Evolutionary conservation across 2,888 invertebrate genomes (phyloP), one percentile per base, ranked within the genome.

Genomic region (Agrochola circellaris): DNA sequence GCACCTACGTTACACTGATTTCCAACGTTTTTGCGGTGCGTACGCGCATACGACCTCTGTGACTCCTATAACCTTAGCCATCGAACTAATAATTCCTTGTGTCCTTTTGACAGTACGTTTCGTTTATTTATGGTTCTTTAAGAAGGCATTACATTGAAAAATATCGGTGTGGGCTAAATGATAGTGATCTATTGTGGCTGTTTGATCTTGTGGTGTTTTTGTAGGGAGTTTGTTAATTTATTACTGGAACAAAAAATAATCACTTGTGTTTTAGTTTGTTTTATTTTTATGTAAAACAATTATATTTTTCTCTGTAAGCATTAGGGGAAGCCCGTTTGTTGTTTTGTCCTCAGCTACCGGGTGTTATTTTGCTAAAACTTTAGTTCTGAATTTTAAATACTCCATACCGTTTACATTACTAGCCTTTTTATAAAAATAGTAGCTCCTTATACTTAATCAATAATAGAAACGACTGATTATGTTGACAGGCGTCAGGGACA

Each of bases 41-140:
- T 73, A 64, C 74, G 82, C 83, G 81, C 81, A 75, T 76, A 73
- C 73, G 89, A 90, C 90, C 91, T 81, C 74, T 34, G 30, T 89
- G 91, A 91, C 91, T 88, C 76, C 65, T 87, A 79, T 87, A 84
- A 91, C 91, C 91, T 91, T 86, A 84, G 84, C 82, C 83, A 83
- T 71, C 84, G 79, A 86, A 84, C 89, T 82, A 74, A 82, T 81
- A 77, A 76, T 79, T 85, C 75, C 73, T 76, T 70, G 73, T 82
- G 84, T 85, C 82, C 79, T 88, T 87, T 82, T 77, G 80, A 82
- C 77, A 83, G 73, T 61, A 74, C 56, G 56, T 83, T 82, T 74
- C 64, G 80, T 45, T 85, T 65, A 83, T 85, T 83, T 80, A 78
- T 79, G 26, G n/a, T 65, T 72, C 38, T 72, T 78, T 79, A 61